Evolutionary conservation across 2,113 vertebrate genomes (phyloP).

Genomic region (Eretmochelys imbricata): DNA sequence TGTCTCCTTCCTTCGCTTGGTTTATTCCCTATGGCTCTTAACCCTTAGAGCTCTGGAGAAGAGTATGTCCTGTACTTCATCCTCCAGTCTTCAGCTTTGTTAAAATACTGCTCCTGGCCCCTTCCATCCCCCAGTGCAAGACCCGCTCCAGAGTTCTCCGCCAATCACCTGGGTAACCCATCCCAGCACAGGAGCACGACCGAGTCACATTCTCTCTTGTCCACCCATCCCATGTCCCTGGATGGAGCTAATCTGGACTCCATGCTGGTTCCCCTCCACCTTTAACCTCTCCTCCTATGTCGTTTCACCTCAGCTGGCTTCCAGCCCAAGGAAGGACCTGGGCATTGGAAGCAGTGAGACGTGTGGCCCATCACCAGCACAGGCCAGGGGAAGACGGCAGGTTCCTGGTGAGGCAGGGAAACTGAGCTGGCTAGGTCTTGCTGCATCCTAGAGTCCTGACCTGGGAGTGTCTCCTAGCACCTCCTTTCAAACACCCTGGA

Average conservation of each 20-base stretch:
- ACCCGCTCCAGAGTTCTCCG: neutral
- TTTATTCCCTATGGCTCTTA: neutral
- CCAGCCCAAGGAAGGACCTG: neutral
- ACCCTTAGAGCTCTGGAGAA: neutral
- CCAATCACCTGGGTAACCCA: neutral
- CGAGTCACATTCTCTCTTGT: neutral
- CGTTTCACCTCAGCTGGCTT: neutral
- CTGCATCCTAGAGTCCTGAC: neutral
- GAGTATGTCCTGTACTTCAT: neutral
- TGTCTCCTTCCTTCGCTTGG: neutral
- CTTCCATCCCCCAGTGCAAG: neutral
- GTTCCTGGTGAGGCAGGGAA: neutral
- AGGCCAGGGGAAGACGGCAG: neutral
- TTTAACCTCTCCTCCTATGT: neutral
- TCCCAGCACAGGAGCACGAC: neutral
- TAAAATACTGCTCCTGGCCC: neutral
- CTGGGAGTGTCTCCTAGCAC: neutral
- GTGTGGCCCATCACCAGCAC: neutral
- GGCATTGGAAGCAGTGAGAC: neutral
- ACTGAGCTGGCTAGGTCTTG: neutral
- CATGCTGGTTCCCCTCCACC: neutral
- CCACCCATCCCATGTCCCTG: neutral
- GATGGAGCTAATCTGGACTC: neutral
- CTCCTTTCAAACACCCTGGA: slow-evolving; percentile 25
- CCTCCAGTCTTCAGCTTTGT: neutral